Evolutionary conservation across 2,888 invertebrate genomes (phyloP).

Genomic region (Zaprionus bogoriensis): DNA sequence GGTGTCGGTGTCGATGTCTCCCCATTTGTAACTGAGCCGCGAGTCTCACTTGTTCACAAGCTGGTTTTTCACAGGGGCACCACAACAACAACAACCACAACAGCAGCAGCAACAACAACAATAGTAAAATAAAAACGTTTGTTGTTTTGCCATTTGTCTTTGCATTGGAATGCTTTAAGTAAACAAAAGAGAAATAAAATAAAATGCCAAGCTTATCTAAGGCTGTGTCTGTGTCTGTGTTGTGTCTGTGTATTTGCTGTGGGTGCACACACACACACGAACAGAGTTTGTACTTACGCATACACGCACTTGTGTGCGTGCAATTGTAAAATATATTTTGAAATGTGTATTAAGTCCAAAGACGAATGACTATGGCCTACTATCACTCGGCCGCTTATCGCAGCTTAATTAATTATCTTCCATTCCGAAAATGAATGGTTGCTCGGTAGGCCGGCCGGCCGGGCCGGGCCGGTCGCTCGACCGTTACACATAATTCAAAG

Average conservation of each 20-base stretch:
- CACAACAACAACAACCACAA: conserved; percentile 18
- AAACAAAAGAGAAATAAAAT: conserved; percentile 50
- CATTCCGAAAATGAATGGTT: conserved; percentile 26
- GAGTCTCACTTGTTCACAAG: conserved; percentile 55
- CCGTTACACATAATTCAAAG: conserved; percentile 35
- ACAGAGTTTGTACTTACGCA: neutral
- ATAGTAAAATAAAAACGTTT: conserved; percentile 50
- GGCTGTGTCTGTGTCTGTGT: too few species aligned
- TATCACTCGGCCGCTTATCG: conserved; percentile 57
- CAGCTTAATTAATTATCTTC: conserved; percentile 68
- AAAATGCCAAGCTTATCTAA: conserved; percentile 56
- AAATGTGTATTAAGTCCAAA: conserved; percentile 41
- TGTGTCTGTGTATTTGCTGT: conserved; percentile 17
- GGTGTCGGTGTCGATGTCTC: conserved; percentile 67
- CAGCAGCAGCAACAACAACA: conserved; percentile 16
- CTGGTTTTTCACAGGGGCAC: conserved; percentile 58
- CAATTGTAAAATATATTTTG: conserved; percentile 27
- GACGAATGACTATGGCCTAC: conserved; percentile 37
- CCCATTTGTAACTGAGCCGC: conserved; percentile 62
- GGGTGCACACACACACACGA: conserved; percentile 30
- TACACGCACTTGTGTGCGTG: conserved; percentile 3
- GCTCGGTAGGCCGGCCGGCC: conserved; percentile 18
- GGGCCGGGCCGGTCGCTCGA: conserved; percentile 32
- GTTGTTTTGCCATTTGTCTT: conserved; percentile 65
- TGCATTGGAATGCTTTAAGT: conserved; percentile 54